Evolutionary conservation across 2,888 invertebrate species (phyloP).

Genomic region (Pilophorus perplexus): DNA sequence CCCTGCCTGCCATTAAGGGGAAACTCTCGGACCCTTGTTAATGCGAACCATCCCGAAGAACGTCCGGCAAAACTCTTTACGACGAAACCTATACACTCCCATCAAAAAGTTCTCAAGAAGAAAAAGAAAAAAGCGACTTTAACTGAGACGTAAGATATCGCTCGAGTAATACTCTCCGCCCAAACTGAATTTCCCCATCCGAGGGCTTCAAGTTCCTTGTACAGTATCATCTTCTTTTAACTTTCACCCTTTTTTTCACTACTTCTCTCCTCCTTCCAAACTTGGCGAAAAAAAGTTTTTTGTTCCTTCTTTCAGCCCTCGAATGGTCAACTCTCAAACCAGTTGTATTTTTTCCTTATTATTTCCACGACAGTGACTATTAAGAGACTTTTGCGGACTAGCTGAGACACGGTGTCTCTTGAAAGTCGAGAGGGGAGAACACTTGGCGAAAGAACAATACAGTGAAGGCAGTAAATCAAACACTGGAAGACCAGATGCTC

Average conservation of each 20-base stretch:
- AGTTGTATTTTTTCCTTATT: slow-evolving; percentile 30
- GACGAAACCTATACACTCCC: slow-evolving; percentile 33
- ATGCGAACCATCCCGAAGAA: not conserved
- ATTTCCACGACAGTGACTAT: slow-evolving; percentile 22
- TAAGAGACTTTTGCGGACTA: not conserved
- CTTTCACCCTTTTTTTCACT: slow-evolving; percentile 14
- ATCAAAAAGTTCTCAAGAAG: slow-evolving; percentile 21
- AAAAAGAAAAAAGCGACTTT: slow-evolving; percentile 20
- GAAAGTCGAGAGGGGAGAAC: not conserved
- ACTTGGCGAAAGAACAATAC: slow-evolving; percentile 14
- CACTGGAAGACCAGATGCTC: not conserved
- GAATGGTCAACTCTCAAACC: slow-evolving; percentile 22
- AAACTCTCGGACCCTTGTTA: not conserved
- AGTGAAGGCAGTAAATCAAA: slow-evolving; percentile 4
- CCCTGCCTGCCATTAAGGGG: not conserved
- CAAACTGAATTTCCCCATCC: slow-evolving; percentile 31
- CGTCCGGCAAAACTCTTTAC: not conserved
- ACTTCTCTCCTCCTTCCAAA: not conserved
- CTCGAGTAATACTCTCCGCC: slow-evolving; percentile 31
- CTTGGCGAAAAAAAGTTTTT: no score
- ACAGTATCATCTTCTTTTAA: slow-evolving; percentile 34
- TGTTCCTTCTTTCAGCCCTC: not conserved
- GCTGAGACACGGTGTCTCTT: not conserved
- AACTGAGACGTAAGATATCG: slow-evolving; percentile 38
- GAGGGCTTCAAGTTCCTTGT: slow-evolving; percentile 27